These are phyloP conservation scores for Eledone cirrhosa DNA, from an alignment of 2,888 invertebrate species.

Conservation along the genomic window DNA sequence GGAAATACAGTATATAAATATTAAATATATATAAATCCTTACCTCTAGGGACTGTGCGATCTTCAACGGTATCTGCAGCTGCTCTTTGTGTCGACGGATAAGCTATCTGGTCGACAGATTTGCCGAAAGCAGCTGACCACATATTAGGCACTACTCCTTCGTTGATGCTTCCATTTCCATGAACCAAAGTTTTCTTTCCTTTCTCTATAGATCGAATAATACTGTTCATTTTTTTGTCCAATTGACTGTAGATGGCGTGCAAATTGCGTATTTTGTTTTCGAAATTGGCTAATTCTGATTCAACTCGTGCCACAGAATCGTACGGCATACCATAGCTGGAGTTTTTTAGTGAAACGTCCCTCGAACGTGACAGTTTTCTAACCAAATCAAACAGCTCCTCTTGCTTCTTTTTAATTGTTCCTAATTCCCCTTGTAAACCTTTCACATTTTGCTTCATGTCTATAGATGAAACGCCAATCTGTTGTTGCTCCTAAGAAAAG, in stretches of 20 bases:
- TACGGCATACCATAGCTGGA: neutral
- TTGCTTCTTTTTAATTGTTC: conserved; percentile 30
- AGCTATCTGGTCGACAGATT: neutral
- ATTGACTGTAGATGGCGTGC: conserved; percentile 11
- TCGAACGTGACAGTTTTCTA: neutral
- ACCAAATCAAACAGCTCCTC: conserved; percentile 25
- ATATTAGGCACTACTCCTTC: conserved; percentile 22
- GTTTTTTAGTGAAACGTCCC: conserved; percentile 17
- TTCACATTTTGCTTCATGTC: conserved; percentile 28
- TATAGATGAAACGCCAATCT: neutral
- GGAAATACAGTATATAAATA: neutral
- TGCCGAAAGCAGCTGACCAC: neutral
- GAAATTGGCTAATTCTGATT: conserved; percentile 3
- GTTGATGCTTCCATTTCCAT: conserved; percentile 8
- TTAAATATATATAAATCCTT: too few species aligned
- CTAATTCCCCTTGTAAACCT: conserved; percentile 32
- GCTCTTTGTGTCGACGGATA: conserved; percentile 11
- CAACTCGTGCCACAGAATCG: neutral
- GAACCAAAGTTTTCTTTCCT: neutral
- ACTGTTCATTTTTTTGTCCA: conserved; percentile 21
- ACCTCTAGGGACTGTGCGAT: conserved; percentile 19
- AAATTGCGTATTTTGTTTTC: conserved; percentile 16
- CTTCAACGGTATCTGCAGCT: conserved; percentile 3
- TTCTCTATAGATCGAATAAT: neutral
- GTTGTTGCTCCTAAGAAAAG: neutral